Evolutionary conservation across 2,113 vertebrate genomes (phyloP), one percentile per base, ranked within the genome.

Genomic region (Cyanoderma ruficeps): DNA sequence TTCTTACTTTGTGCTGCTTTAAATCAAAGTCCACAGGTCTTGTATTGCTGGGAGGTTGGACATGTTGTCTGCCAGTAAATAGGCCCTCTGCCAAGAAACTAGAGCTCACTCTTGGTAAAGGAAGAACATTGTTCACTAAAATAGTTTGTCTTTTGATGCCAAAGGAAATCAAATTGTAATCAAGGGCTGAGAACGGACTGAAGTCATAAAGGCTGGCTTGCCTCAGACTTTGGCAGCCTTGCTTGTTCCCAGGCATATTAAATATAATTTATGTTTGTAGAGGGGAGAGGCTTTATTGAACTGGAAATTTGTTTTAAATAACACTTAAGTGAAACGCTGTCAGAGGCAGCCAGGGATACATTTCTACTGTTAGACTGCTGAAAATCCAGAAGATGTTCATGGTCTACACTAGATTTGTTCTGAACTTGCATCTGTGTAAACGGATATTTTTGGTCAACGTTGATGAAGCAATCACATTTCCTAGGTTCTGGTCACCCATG

Each of bases 51-150:
- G 90, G 94, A 94, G 96, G 69, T 74, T 95, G 94, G 95, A 88
- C 92, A 96, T 88, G 93, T 84, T 95, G 90, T 95, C 97, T 97
- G 95, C 94, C 86, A 98, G 94, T 71, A 95, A 94, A 89, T 77
- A 81, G 97, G 96, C 95, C 70, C 56, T 93, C 67, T 88, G 97
- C 97, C 98, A 98, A 98, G 97, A 93, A 97, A 94, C 95, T 90
- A 84, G 96, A 97, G 95, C 97, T 98, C 90, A 82, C 97, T 97
- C 97, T 97, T 96, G 93, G 87, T 98, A 97, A 96, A 98, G 98
- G 98, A 99, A 99, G 98, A 98, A 98, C 98, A 98, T 99, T 99
- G 99, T 99, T 97, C 98, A 98, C 98, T 94, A 98, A 99, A 99
- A 99, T 99, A 99, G 98, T 97, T 98, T 97, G 97, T 83, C 98